Conservation (phyloP, 2,888 invertebrate species). For the Lycophotia porphyrea region DNA sequence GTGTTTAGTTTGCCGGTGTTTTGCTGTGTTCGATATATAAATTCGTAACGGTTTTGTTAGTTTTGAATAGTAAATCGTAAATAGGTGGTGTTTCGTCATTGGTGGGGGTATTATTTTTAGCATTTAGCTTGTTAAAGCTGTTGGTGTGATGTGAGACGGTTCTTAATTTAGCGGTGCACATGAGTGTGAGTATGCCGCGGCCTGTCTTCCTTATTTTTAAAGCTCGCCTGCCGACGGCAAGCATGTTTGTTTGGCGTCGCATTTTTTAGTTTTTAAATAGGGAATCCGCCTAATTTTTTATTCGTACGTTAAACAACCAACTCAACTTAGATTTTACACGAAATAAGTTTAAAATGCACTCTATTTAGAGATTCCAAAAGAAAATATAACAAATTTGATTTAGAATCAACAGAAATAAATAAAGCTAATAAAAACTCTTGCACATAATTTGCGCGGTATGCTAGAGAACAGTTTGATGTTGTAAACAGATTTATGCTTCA, state of each 20-base stretch:
- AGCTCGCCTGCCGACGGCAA: slow-evolving; percentile 69
- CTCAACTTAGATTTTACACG: background rate
- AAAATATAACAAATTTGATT: background rate
- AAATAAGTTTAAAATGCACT: background rate
- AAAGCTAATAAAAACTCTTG: slow-evolving; percentile 28
- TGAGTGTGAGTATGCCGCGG: slow-evolving; percentile 85
- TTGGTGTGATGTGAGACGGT: slow-evolving; percentile 84
- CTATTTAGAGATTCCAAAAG: background rate
- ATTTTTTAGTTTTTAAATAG: slow-evolving; percentile 46
- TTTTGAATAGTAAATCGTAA: slow-evolving; percentile 70
- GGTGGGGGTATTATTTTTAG: slow-evolving; percentile 86
- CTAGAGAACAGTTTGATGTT: slow-evolving; percentile 32
- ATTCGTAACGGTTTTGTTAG: slow-evolving; percentile 60
- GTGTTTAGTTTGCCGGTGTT: slow-evolving; percentile 68
- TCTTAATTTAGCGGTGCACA: slow-evolving; percentile 88
- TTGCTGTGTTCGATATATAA: slow-evolving; percentile 57
- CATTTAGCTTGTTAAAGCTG: slow-evolving; percentile 88
- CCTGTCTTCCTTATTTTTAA: slow-evolving; percentile 84
- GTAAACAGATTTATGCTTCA: slow-evolving; percentile 54
- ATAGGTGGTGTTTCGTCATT: slow-evolving; percentile 87
- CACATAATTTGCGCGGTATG: slow-evolving; percentile 40
- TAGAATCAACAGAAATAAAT: slow-evolving; percentile 17
- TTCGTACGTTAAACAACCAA: background rate
- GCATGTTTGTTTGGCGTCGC: slow-evolving; percentile 64
- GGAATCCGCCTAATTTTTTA: background rate